Base-by-base conservation (phyloP, 2,888 invertebrate genomes). In the Germaria angustata region DNA sequence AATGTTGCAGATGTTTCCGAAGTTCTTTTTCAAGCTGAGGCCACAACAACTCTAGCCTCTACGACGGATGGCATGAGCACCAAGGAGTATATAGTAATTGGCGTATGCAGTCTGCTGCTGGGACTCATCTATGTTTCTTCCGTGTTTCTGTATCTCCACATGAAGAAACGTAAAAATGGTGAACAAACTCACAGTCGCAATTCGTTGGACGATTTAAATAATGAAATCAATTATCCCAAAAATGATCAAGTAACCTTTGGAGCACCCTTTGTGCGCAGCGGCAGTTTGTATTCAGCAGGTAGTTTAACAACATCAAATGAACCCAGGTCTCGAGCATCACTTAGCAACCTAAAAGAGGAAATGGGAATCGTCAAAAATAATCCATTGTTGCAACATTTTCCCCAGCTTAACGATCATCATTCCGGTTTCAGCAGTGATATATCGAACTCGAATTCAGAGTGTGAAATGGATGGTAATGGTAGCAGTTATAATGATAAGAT, bases 81-180 rank as follows among this genome's bases (percentile, higher is more conserved):
- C 13, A 93, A 95, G 9, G 96, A 97, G 91, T 96, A 96, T 87
- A 93, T 96, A 20, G 96, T 96, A 0, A 96, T 97, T 77, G 97
- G 95, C 34, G 93, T 96, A 57, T 96, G 96, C 86, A 95, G 96
- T 17, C 92, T 97, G 17, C 92, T 97, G n/a, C 92, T 97, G n/a
- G 96, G 96, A 0, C 92, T 97, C 36, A 95, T 97, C 86, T 97
- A 97, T 90, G 95, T 97, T 17, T 95, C 96, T 0, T 96, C 96
- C 5, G 95, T 97, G 22, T 95, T 96, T 81, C 92, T 97, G 13
- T 97, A 96, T 88, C 90, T 97, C 55, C 95, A 96, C 89, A 93
- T 96, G 84, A 93, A 95, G 86, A 95, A 94, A 90, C 92, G 94
- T 46, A 93, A 94, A 85, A 86, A 59, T 53, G 87, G 88, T 17